Evolutionary conservation across 1,140 invertebrate species (phyloP).

Genomic region (Melitaea cinxia): DNA sequence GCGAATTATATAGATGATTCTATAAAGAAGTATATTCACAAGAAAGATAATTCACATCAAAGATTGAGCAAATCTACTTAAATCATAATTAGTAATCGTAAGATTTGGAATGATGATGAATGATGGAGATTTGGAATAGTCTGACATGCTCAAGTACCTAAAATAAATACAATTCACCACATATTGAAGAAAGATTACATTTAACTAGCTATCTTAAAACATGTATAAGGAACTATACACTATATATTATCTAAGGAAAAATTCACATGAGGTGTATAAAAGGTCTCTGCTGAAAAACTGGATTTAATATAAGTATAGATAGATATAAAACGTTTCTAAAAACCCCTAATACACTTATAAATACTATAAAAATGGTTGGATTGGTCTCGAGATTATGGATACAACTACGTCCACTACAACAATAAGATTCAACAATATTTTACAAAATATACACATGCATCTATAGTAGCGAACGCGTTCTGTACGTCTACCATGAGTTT

Average conservation of each 20-base stretch:
- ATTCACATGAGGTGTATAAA: slow-evolving; percentile 75
- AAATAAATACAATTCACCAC: slow-evolving; percentile 38
- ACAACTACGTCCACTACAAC: slow-evolving; percentile 67
- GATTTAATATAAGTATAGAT: slow-evolving; percentile 70
- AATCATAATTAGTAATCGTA: background rate
- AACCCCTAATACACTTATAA: slow-evolving; percentile 70
- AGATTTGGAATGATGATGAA: slow-evolving; percentile 1
- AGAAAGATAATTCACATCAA: slow-evolving; percentile 11
- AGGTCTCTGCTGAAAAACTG: slow-evolving; percentile 67
- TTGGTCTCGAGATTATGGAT: slow-evolving; percentile 78
- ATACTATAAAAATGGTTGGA: slow-evolving; percentile 73
- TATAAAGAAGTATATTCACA: background rate
- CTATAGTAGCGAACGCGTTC: slow-evolving; percentile 31
- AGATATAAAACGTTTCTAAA: slow-evolving; percentile 73
- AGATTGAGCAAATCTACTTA: slow-evolving; percentile 36
- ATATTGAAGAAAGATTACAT: slow-evolving; percentile 44
- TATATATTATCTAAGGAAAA: slow-evolving; percentile 71
- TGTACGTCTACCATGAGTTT: no score
- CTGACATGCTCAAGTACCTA: slow-evolving; percentile 22
- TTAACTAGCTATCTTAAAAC: slow-evolving; percentile 59
- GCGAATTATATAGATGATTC: background rate
- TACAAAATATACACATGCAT: slow-evolving; percentile 72
- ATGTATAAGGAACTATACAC: slow-evolving; percentile 61
- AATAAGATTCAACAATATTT: slow-evolving; percentile 73
- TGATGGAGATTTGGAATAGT: slow-evolving; percentile 14